A percentile compares a stretch with the other conserved stretches of the same genome.
Conservation (phyloP, 2,797 vertebrate genomes). For the Pseudochaenichthys georgianus region DNA sequence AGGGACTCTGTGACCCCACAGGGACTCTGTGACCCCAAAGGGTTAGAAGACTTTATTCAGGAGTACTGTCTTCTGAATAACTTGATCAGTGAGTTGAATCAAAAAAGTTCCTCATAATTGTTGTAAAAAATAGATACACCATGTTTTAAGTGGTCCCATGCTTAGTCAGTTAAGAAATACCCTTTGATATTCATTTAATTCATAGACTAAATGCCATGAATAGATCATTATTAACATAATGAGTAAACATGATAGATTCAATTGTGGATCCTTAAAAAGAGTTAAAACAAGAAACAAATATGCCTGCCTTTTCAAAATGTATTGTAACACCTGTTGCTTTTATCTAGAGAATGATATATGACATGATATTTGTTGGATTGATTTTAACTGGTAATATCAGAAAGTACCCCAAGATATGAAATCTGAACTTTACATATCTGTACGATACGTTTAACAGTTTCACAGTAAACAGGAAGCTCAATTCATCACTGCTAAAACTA, state of each 20-base stretch:
- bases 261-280: not conserved
- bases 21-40: not conserved
- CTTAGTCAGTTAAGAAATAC: not conserved
- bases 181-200: not conserved
- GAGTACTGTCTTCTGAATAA: not conserved
- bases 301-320: not conserved
- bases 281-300: not conserved
- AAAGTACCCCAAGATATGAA: not conserved
- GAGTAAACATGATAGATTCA: not conserved
- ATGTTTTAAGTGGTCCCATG: not conserved
- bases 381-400: constrained; percentile 2
- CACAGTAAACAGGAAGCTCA: not conserved
- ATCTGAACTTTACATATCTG: constrained; percentile 4
- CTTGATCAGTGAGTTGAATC: not conserved
- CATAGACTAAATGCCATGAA: not conserved
- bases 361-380: not conserved
- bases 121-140: not conserved
- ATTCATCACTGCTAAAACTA: constrained; percentile 5
- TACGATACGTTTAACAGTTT: constrained; percentile 5
- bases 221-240: not conserved
- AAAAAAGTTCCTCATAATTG: not conserved
- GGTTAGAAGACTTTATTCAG: not conserved
- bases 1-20: not conserved
- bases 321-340: not conserved
- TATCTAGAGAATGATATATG: not conserved